Base-by-base conservation (phyloP, 2,113 vertebrate genomes). In the Gopherus evgoodei region DNA sequence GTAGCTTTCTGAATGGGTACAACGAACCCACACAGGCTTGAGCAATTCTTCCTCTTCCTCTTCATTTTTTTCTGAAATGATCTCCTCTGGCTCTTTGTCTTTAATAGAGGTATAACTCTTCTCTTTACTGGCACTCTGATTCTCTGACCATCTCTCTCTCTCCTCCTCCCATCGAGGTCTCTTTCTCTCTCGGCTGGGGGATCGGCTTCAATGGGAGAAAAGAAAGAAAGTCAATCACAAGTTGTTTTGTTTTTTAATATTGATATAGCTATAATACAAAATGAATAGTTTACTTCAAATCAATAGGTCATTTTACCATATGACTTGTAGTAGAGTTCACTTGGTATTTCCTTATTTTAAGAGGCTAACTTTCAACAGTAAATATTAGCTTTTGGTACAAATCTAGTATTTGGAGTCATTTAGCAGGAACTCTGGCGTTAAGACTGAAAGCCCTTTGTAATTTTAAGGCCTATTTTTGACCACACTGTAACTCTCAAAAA, bases 11-110 rank as follows among this genome's bases (percentile, higher is more conserved):
- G 99, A 99, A 59, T 99, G 99, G 25, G 99, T 99, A 90, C 99
- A 99, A 44, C 99, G 99, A 97, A 99, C 99, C 99, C 99, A 99
- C 81, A 99, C 99, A 0, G 99, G 99, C 87, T 99, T 99, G 75
- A 99, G 98, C 56, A 99, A 97, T 81, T 99, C 99, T 2, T 99
- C 99, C 8, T 99, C 99, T 5, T 99, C 99, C 2, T 99, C 99
- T 5, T 99, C 99, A 0, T 98, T 98, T 83, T 97, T 98, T 78
- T 99, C 99, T 17, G 96, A 96, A 10, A 92, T 80, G 0, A 91
- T 92, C 76, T 99, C 99, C 88, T 99, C 98, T 0, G 96, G 84
- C 22, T 99, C 99, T 62, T 98, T 99, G 53, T 98, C 98, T 94
- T 98, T 99, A 52, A 98, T 72, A 79, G 97, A 83, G 1, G 97